Percentiles rank a stretch among this genome's conserved stretches.
Conservation (phyloP, 2,113 vertebrate species). For the Pterocles gutturalis region DNA sequence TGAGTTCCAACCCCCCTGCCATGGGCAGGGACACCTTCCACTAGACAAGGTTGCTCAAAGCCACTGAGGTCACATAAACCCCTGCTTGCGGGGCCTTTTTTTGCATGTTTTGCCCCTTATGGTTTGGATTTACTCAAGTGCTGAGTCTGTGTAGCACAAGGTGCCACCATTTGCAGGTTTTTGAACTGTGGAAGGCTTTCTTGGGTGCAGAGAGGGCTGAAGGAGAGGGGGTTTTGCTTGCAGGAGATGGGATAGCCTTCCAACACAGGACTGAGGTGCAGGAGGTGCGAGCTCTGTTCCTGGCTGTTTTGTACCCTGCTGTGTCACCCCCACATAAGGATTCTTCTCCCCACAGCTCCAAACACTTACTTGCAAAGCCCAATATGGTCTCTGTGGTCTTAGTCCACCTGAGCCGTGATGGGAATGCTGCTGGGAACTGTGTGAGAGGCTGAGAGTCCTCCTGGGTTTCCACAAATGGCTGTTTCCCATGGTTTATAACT, state of each 20-base stretch:
- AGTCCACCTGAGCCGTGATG: fast-evolving
- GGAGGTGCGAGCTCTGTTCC: background rate
- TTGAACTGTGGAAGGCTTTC: background rate
- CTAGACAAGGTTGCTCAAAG: too few species aligned
- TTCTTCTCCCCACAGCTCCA: background rate
- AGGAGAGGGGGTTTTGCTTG: background rate
- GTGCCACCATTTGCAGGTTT: background rate
- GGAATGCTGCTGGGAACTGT: background rate
- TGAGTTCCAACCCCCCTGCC: too few species aligned
- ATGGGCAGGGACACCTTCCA: too few species aligned
- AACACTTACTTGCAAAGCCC: background rate
- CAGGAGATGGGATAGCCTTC: background rate
- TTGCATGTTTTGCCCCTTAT: background rate
- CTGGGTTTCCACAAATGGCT: background rate
- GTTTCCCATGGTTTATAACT: background rate
- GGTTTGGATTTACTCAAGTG: background rate
- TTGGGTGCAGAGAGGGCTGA: background rate
- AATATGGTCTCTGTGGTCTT: background rate
- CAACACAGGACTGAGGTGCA: background rate
- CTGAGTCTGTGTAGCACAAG: background rate
- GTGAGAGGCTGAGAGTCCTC: background rate
- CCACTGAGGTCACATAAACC: background rate
- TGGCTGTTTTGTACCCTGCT: background rate
- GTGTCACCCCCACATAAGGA: fast-evolving
- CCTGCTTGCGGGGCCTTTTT: background rate